Conservation (phyloP, 2,797 vertebrate species). For the Lepus oiostolus region DNA sequence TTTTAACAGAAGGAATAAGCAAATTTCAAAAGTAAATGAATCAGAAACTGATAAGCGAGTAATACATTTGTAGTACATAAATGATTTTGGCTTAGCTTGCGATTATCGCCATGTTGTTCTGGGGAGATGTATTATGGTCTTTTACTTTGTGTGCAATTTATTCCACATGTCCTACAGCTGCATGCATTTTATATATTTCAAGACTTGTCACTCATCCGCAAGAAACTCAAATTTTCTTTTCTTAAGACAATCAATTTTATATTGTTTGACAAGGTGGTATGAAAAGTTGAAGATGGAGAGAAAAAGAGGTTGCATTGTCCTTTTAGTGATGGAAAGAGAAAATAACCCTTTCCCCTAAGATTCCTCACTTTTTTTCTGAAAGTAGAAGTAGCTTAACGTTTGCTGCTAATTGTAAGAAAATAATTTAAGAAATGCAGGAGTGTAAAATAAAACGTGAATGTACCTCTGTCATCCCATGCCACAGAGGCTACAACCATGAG, state of each 20-base stretch:
- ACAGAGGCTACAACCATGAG: not conserved
- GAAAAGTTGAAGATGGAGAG: conserved; percentile 49
- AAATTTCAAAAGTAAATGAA: conserved; percentile 83
- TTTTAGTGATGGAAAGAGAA: conserved; percentile 57
- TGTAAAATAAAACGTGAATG: not conserved
- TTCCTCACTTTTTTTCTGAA: not conserved
- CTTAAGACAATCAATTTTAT: conserved; percentile 47
- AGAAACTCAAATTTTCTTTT: conserved; percentile 61
- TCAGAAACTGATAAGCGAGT: conserved; percentile 83
- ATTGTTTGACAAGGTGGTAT: conserved; percentile 36
- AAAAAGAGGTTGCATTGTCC: conserved; percentile 1
- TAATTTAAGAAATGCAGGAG: conserved; percentile 34
- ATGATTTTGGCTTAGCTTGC: conserved; percentile 70
- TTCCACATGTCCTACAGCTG: conserved; percentile 10
- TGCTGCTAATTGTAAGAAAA: not conserved
- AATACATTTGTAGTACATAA: conserved; percentile 79
- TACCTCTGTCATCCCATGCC: not conserved
- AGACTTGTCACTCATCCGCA: conserved; percentile 23
- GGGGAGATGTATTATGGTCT: conserved; percentile 62
- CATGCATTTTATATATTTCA: conserved; percentile 5
- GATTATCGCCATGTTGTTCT: conserved; percentile 68
- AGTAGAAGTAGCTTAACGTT: conserved; percentile 19
- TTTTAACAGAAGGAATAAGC: conserved; percentile 78
- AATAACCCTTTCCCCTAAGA: not conserved
- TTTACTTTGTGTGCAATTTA: conserved; percentile 62